Conservation (phyloP, 2,797 vertebrate species). For the Scolopax rusticola region DNA sequence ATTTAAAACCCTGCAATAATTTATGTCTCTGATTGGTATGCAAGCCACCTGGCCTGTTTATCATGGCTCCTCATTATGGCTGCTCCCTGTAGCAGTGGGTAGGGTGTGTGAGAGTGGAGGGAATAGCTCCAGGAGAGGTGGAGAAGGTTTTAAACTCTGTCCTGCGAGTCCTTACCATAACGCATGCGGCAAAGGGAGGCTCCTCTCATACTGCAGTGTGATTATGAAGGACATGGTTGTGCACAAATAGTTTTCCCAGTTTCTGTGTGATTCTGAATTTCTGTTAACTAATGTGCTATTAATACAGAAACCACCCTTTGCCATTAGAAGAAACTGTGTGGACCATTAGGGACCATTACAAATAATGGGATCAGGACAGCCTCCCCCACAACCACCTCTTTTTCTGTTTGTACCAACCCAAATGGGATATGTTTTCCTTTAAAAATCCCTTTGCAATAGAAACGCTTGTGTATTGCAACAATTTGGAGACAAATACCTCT, state of each 20-base stretch:
- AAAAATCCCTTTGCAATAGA: neutral
- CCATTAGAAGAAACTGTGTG: neutral
- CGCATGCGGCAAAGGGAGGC: neutral
- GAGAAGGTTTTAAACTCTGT: neutral
- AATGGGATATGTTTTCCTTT: neutral
- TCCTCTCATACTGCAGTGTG: neutral
- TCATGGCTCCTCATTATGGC: neutral
- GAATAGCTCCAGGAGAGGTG: neutral
- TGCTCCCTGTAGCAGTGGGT: neutral
- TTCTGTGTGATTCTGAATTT: neutral
- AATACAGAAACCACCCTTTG: neutral
- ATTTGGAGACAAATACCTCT: neutral
- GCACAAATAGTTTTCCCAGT: neutral
- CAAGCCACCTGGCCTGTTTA: neutral
- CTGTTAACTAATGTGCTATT: neutral
- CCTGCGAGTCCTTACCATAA: neutral
- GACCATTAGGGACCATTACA: neutral
- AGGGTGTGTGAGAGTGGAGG: neutral
- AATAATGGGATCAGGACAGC: neutral
- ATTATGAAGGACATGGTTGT: neutral
- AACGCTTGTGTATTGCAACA: neutral
- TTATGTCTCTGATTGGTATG: neutral
- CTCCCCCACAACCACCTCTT: fast-evolving
- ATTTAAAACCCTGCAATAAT: neutral
- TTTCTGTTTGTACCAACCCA: neutral